A percentile compares a stretch with the other conserved stretches of the same genome.
phyloP scores from a whole-genome alignment of 1,140 invertebrate genomes.

The Myzus persicae region DNA sequence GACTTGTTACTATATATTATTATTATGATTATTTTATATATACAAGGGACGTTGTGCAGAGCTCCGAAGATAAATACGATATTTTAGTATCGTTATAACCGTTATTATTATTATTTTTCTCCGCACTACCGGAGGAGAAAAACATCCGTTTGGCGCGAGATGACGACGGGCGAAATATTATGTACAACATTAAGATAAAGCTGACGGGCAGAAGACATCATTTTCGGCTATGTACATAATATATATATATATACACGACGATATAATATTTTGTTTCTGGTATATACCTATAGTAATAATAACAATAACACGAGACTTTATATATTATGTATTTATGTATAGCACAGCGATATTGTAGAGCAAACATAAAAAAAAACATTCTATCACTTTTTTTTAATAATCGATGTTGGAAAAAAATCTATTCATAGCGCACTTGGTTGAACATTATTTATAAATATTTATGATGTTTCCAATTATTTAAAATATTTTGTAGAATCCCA shows the following conservation, averaged over 20 bases:
- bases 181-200: conserved; percentile 41
- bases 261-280: neutral
- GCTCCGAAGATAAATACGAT: conserved; percentile 1
- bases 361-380: neutral
- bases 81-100: conserved; percentile 12
- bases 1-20: neutral
- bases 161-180: conserved; percentile 15
- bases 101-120: conserved; percentile 11
- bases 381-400: neutral
- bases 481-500: neutral
- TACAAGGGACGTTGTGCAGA: neutral
- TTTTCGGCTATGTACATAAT: neutral
- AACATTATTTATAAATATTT: neutral
- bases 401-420: no score
- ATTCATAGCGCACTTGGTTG: neutral
- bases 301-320: neutral
- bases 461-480: neutral
- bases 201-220: conserved; percentile 22
- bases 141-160: neutral
- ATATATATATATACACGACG: neutral
- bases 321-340: conserved; percentile 20
- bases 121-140: neutral
- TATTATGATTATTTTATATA: neutral
- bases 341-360: neutral
- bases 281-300: neutral